A percentile compares a stretch with the other conserved stretches of the same genome.
Conservation (phyloP, 2,797 vertebrate species). For the Crocidura indochinensis region DNA sequence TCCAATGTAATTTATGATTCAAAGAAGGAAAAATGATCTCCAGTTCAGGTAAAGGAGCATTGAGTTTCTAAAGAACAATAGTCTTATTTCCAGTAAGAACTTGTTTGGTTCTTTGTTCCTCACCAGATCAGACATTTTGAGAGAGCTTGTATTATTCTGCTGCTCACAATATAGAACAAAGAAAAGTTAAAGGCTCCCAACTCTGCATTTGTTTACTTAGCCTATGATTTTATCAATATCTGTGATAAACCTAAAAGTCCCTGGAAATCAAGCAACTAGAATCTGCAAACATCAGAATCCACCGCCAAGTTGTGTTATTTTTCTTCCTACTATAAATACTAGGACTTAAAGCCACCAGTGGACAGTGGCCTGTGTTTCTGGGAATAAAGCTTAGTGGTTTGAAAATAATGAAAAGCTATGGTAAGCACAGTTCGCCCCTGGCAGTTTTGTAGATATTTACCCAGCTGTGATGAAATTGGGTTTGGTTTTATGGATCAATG, state of each 20-base stretch:
- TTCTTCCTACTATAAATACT: background rate
- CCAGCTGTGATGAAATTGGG: constrained; percentile 52
- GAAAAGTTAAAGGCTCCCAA: constrained; percentile 33
- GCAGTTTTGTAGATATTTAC: background rate
- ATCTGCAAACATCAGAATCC: background rate
- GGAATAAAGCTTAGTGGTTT: background rate
- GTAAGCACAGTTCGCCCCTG: background rate
- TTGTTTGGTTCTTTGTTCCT: background rate
- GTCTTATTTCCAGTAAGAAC: background rate
- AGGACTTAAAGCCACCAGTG: background rate
- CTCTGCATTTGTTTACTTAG: background rate
- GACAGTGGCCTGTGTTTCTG: background rate
- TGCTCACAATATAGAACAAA: constrained; percentile 8
- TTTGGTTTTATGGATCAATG: constrained; percentile 19
- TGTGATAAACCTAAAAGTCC: constrained; percentile 34
- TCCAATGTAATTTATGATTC: background rate
- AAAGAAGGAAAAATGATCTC: background rate
- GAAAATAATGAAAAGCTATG: background rate
- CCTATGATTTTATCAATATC: constrained; percentile 24
- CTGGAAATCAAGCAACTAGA: background rate
- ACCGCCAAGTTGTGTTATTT: background rate
- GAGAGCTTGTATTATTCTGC: background rate
- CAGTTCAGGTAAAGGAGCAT: background rate
- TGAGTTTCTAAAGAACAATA: background rate
- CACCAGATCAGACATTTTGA: constrained; percentile 15